These are phyloP conservation scores for Sebastes reedi DNA, from an alignment of 2,797 vertebrate species.

Conservation along the genomic window DNA sequence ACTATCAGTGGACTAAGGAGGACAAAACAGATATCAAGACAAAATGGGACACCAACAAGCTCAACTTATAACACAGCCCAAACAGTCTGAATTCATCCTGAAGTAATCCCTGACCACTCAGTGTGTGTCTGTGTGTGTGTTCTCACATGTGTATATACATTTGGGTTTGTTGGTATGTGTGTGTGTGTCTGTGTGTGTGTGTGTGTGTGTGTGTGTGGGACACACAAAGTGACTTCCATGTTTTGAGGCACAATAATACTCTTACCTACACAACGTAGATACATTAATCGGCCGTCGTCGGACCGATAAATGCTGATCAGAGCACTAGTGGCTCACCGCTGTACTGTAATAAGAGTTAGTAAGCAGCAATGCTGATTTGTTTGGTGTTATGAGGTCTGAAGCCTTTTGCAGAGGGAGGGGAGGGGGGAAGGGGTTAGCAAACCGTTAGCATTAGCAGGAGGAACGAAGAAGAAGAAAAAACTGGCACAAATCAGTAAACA, in stretches of 20 bases:
- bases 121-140: slow-evolving; percentile 31
- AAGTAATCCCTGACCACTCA: slow-evolving; percentile 79
- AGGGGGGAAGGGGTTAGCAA: slow-evolving; percentile 33
- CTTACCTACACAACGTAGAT: slow-evolving; percentile 72
- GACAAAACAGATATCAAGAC: slow-evolving; percentile 76
- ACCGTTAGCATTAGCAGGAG: slow-evolving; percentile 52
- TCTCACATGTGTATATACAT: slow-evolving; percentile 52
- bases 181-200: slow-evolving; percentile 19
- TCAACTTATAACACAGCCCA: slow-evolving; percentile 71
- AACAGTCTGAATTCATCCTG: slow-evolving; percentile 78
- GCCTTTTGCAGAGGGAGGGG: slow-evolving; percentile 39
- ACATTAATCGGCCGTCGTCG: slow-evolving; percentile 61
- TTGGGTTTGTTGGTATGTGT: slow-evolving; percentile 65
- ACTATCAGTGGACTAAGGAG: slow-evolving; percentile 76
- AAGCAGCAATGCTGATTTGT: slow-evolving; percentile 79
- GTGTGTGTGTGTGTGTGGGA: slow-evolving; percentile 57
- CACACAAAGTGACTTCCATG: slow-evolving; percentile 76
- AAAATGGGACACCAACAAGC: slow-evolving; percentile 73
- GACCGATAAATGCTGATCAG: slow-evolving; percentile 73
- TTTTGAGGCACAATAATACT: slow-evolving; percentile 82
- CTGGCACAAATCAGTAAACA: slow-evolving; percentile 78
- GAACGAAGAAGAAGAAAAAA: slow-evolving; percentile 38
- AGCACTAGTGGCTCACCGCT: slow-evolving; percentile 67
- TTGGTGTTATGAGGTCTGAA: slow-evolving; percentile 76
- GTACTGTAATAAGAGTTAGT: slow-evolving; percentile 73